Conservation (phyloP, 2,888 invertebrate genomes). For the Chrysomela aeneicollis region DNA sequence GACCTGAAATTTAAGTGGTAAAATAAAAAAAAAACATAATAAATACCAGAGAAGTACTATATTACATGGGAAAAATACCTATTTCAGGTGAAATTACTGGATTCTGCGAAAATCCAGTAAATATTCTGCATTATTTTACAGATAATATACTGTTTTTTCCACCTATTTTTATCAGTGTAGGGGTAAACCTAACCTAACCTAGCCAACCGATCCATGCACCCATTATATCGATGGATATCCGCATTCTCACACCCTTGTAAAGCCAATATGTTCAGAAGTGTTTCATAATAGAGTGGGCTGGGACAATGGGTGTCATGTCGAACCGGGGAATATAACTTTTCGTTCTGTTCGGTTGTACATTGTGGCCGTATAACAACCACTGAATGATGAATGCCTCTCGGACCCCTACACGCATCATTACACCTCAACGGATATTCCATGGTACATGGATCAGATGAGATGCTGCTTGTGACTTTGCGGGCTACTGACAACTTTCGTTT, state of each 20-base stretch:
- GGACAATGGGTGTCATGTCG: constrained; percentile 60
- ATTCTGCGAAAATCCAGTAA: too few species aligned
- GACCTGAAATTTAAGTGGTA: too few species aligned
- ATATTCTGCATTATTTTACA: too few species aligned
- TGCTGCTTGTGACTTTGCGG: constrained; percentile 8
- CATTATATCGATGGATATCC: constrained; percentile 43
- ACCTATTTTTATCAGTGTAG: too few species aligned
- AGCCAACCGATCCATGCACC: constrained; percentile 36
- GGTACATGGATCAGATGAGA: constrained; percentile 14
- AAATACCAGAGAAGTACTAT: too few species aligned
- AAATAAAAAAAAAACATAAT: too few species aligned
- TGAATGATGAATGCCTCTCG: constrained; percentile 38
- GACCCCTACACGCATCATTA: constrained; percentile 55
- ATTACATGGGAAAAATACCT: too few species aligned
- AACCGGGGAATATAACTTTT: constrained; percentile 44
- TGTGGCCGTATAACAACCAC: constrained; percentile 45
- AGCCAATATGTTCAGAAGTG: constrained; percentile 60
- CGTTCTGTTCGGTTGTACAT: constrained; percentile 28
- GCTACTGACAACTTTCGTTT: neutral
- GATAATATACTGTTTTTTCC: too few species aligned
- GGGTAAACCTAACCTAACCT: constrained; percentile 30
- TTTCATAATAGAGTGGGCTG: constrained; percentile 59
- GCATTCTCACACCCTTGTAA: constrained; percentile 54
- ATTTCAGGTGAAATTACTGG: too few species aligned
- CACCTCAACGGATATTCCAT: constrained; percentile 42